Conservation (phyloP, 2,113 vertebrate species). For the Galbula dea region DNA sequence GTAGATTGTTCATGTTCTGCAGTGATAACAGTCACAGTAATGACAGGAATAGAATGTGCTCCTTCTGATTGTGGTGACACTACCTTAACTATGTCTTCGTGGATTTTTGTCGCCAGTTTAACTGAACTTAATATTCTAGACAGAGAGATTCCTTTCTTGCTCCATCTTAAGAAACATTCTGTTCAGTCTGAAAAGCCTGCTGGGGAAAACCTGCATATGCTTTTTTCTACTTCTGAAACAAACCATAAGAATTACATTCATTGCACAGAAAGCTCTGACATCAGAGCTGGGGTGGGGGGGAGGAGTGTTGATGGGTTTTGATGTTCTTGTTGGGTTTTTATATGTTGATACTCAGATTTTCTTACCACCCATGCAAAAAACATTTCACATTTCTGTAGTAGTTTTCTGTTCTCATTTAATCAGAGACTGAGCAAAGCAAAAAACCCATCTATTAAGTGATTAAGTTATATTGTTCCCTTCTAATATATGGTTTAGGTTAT, state of each 20-base stretch:
- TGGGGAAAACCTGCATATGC: accelerated
- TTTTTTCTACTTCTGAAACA: neutral
- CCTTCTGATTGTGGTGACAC: neutral
- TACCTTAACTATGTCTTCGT: neutral
- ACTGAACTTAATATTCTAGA: neutral
- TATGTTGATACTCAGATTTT: neutral
- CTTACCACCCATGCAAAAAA: neutral
- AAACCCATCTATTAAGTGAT: neutral
- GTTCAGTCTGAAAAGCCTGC: neutral
- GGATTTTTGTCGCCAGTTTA: neutral
- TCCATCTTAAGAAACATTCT: neutral
- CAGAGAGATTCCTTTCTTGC: neutral
- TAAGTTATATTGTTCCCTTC: neutral
- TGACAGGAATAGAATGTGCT: neutral
- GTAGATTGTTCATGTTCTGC: neutral
- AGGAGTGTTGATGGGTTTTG: no score
- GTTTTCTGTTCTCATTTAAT: neutral
- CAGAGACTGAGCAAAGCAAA: neutral
- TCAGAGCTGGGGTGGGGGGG: neutral
- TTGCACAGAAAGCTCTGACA: neutral
- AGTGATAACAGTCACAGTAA: neutral
- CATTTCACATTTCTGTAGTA: neutral
- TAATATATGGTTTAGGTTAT: neutral
- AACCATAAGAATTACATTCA: neutral
- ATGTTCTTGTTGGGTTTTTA: no score